phyloP scores from a whole-genome alignment of 2,888 invertebrate genomes.

The Acanthoscelides obtectus region DNA sequence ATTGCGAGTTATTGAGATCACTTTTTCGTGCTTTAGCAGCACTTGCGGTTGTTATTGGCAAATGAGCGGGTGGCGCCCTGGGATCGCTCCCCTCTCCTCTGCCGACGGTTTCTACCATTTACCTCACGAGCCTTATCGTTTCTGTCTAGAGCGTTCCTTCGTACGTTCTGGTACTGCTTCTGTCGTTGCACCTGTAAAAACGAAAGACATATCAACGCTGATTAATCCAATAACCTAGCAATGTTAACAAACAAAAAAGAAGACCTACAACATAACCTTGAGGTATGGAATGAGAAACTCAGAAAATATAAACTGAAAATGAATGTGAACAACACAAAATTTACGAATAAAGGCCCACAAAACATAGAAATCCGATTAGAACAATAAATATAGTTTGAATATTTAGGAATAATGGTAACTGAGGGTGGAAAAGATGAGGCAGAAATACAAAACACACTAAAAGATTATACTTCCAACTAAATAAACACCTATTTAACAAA shows the following conservation, averaged over 20 bases:
- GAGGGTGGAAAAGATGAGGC: too few relatives aligned
- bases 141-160: slow-evolving; percentile 46
- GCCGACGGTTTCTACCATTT: slow-evolving; percentile 47
- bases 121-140: slow-evolving; percentile 53
- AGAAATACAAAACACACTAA: too few relatives aligned
- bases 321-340: not conserved
- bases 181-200: slow-evolving; percentile 45
- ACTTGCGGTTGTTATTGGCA: slow-evolving; percentile 54
- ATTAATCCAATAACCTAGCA: not conserved
- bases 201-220: slow-evolving; percentile 1
- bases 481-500: too few relatives aligned
- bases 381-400: too few relatives aligned
- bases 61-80: slow-evolving; percentile 48
- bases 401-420: too few relatives aligned
- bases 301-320: too few relatives aligned
- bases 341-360: too few relatives aligned
- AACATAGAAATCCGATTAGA: too few relatives aligned
- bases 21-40: slow-evolving; percentile 45
- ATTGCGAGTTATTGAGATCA: slow-evolving; percentile 38
- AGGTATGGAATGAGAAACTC: too few relatives aligned
- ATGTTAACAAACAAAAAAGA: too few relatives aligned
- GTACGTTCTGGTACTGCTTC: slow-evolving; percentile 42
- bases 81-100: slow-evolving; percentile 48
- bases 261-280: too few relatives aligned
- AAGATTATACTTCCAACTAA: too few relatives aligned